Conservation (phyloP, 1,140 invertebrate genomes). For the Drosophila tsacasi region DNA sequence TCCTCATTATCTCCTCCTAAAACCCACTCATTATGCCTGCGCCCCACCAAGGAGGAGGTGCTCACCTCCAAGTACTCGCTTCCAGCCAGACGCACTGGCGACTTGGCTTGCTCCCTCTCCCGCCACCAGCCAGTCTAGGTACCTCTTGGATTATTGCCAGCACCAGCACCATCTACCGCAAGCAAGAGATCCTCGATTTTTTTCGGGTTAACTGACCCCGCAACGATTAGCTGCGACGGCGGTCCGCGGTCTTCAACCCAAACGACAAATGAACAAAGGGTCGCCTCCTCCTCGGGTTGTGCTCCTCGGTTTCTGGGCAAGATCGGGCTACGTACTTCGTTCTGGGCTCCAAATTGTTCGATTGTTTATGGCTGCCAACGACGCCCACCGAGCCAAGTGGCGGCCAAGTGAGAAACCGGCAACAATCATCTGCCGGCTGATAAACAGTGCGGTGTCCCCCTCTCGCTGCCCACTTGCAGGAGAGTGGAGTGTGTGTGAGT, state of each 20-base stretch:
- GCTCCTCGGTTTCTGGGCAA: slow-evolving; percentile 34
- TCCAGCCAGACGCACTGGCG: slow-evolving; percentile 66
- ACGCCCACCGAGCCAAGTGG: slow-evolving; percentile 69
- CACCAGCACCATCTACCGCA: too few relatives aligned
- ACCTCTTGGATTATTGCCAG: slow-evolving; percentile 6
- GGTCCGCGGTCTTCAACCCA: slow-evolving; percentile 55
- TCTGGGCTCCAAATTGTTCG: slow-evolving; percentile 73
- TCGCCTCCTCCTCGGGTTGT: slow-evolving; percentile 37
- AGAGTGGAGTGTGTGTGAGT: slow-evolving; percentile 8
- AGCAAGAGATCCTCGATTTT: slow-evolving; percentile 11
- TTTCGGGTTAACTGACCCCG: slow-evolving; percentile 76
- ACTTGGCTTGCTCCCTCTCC: slow-evolving; percentile 15
- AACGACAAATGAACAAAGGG: slow-evolving; percentile 82
- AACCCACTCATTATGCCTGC: slow-evolving; percentile 35
- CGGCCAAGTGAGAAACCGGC: slow-evolving; percentile 79
- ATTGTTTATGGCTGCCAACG: slow-evolving; percentile 82
- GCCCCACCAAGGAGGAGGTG: not conserved
- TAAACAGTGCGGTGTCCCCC: slow-evolving; percentile 53
- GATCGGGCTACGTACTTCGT: slow-evolving; percentile 31
- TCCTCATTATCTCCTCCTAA: not conserved
- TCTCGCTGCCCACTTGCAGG: not conserved
- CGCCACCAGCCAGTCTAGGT: slow-evolving; percentile 3
- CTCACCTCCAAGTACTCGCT: not conserved
- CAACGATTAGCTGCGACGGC: slow-evolving; percentile 75
- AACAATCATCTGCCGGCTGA: slow-evolving; percentile 82